A percentile compares a stretch with the other conserved stretches of the same genome.
phyloP scores from a whole-genome alignment of 2,888 invertebrate species.

The Rhamphomyia laevipes region DNA sequence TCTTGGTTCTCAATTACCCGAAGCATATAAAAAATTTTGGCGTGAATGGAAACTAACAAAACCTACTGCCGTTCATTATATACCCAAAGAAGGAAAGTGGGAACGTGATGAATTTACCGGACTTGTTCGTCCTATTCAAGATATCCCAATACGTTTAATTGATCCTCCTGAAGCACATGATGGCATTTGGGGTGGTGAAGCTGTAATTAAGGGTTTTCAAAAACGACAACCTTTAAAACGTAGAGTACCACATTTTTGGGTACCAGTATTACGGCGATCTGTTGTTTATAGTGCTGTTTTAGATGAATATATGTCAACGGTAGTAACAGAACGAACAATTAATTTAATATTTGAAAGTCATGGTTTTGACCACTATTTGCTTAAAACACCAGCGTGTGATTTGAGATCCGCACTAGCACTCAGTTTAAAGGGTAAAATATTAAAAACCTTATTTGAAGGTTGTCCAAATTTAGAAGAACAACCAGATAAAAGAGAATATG shows the following conservation, averaged over 20 bases:
- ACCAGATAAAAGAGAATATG: conserved; percentile 51
- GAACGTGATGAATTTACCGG: conserved; percentile 60
- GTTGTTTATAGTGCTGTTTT: conserved; percentile 86
- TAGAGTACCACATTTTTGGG: conserved; percentile 77
- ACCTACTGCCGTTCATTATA: conserved; percentile 54
- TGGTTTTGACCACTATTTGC: conserved; percentile 90
- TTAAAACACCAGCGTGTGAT: conserved; percentile 85
- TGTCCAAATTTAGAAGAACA: conserved; percentile 56
- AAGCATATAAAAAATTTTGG: conserved; percentile 77
- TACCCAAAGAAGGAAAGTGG: conserved; percentile 62
- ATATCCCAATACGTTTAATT: conserved; percentile 61
- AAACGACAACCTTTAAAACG: conserved; percentile 47
- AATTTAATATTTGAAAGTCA: conserved; percentile 75
- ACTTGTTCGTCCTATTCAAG: conserved; percentile 60
- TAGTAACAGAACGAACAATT: conserved; percentile 74
- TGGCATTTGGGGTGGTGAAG: conserved; percentile 97
- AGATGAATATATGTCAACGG: conserved; percentile 68
- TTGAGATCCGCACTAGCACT: conserved; percentile 74
- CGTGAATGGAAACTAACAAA: conserved; percentile 64
- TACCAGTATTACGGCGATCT: conserved; percentile 64
- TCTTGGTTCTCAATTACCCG: conserved; percentile 56
- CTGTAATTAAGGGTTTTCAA: conserved; percentile 75
- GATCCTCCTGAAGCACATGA: conserved; percentile 67
- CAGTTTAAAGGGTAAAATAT: conserved; percentile 72
- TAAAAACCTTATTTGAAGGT: conserved; percentile 55